Conservation (phyloP, 2,888 invertebrate genomes). For the Drosophila nr. medialis region DNA sequence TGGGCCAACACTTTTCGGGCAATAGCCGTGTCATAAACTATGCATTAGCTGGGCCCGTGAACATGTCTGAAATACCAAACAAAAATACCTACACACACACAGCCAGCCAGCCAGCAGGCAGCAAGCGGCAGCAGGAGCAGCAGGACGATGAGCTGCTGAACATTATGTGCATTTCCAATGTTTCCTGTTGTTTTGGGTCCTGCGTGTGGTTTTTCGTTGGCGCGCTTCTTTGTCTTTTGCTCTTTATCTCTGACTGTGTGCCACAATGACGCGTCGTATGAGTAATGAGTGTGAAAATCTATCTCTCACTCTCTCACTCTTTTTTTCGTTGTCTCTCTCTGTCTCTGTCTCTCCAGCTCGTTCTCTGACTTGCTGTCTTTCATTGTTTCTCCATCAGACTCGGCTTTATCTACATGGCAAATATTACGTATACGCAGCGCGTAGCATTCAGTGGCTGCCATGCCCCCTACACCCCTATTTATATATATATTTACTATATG, state of each 20-base stretch:
- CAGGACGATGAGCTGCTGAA: conserved; percentile 1
- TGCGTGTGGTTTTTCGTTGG: conserved; percentile 33
- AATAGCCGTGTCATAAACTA: conserved; percentile 75
- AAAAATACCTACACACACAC: conserved; percentile 64
- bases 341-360: background rate
- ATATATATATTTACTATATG: background rate
- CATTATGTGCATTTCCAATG: conserved; percentile 63
- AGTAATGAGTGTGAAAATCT: conserved; percentile 66
- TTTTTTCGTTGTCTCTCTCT: background rate
- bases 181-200: conserved; percentile 22
- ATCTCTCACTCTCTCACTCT: background rate
- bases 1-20: conserved; percentile 69
- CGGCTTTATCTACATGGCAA: conserved; percentile 68
- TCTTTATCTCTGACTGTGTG: conserved; percentile 68
- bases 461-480: conserved; percentile 15
- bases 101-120: conserved; percentile 3
- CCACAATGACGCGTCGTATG: conserved; percentile 77
- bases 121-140: background rate
- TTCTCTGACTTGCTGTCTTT: conserved; percentile 4
- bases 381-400: conserved; percentile 30
- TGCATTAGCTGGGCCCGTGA: conserved; percentile 69
- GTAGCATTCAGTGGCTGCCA: conserved; percentile 72
- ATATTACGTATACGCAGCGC: conserved; percentile 79
- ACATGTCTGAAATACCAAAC: conserved; percentile 75
- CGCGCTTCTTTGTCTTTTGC: conserved; percentile 59